Percentiles rank a stretch among this genome's conserved stretches.
phyloP scores from a whole-genome alignment of 2,888 invertebrate genomes.

The Leptopilina syphax region DNA sequence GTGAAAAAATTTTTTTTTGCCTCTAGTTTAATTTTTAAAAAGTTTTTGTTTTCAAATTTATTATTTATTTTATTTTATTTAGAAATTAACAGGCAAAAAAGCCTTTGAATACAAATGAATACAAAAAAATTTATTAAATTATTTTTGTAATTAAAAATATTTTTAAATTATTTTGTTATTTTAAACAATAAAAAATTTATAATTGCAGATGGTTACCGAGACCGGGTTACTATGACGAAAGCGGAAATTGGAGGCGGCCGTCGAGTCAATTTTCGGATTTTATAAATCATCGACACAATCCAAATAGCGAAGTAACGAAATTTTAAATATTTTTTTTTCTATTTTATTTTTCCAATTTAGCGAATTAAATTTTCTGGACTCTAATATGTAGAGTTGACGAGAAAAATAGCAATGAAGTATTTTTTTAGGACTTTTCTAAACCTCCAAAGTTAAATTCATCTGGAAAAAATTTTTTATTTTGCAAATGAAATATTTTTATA shows the following conservation, averaged over 20 bases:
- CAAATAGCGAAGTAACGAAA: not conserved
- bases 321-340: not conserved
- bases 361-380: not conserved
- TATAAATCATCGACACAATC: conserved; percentile 47
- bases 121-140: no score
- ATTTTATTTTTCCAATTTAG: not conserved
- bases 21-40: not conserved
- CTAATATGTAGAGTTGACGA: not conserved
- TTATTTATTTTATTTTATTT: no score
- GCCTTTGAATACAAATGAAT: no score
- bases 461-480: no score
- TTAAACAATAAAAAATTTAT: not conserved
- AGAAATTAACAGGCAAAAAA: no score
- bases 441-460: no score
- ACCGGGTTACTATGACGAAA: conserved; percentile 52
- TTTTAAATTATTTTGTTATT: no score
- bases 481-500: no score
- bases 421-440: no score
- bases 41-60: not conserved
- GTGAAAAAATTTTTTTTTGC: no score
- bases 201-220: conserved; percentile 64
- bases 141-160: no score
- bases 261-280: conserved; percentile 48
- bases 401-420: not conserved
- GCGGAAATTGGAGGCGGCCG: conserved; percentile 41